Conservation (phyloP, 1,140 invertebrate species). For the Campoletis sonorensis region DNA sequence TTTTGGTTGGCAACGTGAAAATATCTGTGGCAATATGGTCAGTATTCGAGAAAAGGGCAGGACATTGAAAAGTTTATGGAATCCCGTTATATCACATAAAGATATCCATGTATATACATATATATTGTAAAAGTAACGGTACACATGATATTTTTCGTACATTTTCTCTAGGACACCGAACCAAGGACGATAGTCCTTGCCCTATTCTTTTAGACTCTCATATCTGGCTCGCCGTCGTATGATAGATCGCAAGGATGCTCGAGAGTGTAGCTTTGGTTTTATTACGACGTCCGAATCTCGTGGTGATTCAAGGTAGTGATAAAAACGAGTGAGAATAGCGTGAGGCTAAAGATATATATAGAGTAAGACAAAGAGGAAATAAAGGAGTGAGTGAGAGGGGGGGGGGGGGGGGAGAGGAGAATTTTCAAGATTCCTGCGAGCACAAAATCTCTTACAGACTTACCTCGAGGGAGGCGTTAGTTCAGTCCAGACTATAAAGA, state of each 20-base stretch:
- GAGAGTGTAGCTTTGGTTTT: not conserved
- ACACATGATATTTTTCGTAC: not conserved
- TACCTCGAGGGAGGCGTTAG: conserved; percentile 30
- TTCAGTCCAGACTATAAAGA: not conserved
- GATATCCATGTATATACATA: too few species aligned
- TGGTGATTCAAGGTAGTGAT: conserved; percentile 14
- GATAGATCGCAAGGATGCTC: not conserved
- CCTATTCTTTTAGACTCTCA: not conserved
- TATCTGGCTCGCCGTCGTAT: not conserved
- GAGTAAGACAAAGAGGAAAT: conserved; percentile 7
- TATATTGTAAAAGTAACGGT: not conserved
- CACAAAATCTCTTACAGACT: not conserved
- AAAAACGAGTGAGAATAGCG: not conserved
- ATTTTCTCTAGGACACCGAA: not conserved
- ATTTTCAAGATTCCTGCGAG: not conserved
- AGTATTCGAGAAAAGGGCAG: conserved; percentile 16
- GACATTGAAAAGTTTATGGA: conserved; percentile 50
- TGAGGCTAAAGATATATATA: not conserved
- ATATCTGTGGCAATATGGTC: conserved; percentile 24
- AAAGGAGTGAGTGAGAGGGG: not conserved
- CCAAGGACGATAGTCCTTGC: conserved; percentile 14
- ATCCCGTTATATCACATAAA: conserved; percentile 2
- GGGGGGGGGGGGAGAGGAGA: not conserved
- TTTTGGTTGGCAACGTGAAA: not conserved
- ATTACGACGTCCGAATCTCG: conserved; percentile 32